Base-by-base conservation (phyloP, 92 coral and sea anemone species). In the Nematostella vectensis region DNA sequence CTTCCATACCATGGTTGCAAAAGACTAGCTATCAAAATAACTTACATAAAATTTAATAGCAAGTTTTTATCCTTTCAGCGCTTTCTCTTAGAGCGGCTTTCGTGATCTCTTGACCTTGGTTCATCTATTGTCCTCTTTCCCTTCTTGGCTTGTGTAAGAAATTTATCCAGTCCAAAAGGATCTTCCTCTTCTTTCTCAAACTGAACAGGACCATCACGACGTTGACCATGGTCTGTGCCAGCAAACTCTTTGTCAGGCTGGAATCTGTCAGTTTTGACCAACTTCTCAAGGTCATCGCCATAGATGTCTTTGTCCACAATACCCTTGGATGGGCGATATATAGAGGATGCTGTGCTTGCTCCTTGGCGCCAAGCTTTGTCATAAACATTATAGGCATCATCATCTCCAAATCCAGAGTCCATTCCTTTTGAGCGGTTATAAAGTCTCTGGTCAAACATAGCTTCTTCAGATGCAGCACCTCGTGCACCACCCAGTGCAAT, bases 171-270 rank as follows among this genome's bases (percentile, higher is more conserved):
- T 21, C 98, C 98, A 40, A 91, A 91, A 0, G 98, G 98, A 78
- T 91, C 96, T 29, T 83, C 87, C 33, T 88, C 97, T 21, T 85
- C 95, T 61, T 88, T 70, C 58, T 91, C 98, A 71, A 91, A 91
- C 80, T 91, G 96, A 36, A 91, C 98, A 13, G 98, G 98, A 13
- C 98, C 98, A 58, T 91, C 98, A n/a, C 98, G 81, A 21, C 87
- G 89, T 69, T 82, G 89, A 61, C 72, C 57, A 38, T 85, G 98
- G 61, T 91, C 98, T 21, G 98, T 82, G 28, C 98, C 98, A 2
- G 96, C 98, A 58, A 91, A 91, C 67, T 75, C 98, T 49, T 86
- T 85, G 57, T 86, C 98, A 0, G 98, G 96, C 25, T 87, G 96
- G 61, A 91, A 91, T 62, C 95, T 91, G 57, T 82, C 94, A 36